Base-by-base conservation (phyloP, 2,888 invertebrate genomes). In the Dryocosmus kuriphilus region DNA sequence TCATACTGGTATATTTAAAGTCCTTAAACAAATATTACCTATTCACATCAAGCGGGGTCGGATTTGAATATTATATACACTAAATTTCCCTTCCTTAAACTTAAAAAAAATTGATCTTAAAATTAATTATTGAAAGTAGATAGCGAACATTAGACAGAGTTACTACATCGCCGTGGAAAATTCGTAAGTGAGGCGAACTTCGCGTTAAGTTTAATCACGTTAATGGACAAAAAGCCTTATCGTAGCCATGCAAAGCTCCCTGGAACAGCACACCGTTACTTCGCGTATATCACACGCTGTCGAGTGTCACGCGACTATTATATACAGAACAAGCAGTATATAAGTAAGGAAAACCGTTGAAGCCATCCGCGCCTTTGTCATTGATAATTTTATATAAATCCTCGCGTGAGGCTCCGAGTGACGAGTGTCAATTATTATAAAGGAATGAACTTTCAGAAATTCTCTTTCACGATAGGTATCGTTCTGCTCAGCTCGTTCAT, bases 191-290 rank as follows among this genome's bases (percentile, higher is more conserved):
- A 51, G 30, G 51, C 30, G 71, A 71, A 71, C n/a, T 67, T 46
- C 38, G 9, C 27, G 38, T 65, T 65, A 85, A 83, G 81, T 88
- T 88, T 89, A 89, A 90, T 90, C 86, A 89, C 86, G 87, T 87
- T 90, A 90, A 90, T 90, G 89, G 90, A 87, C 85, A 88, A 88
- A 89, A 87, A 86, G 83, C 85, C 85, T 88, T 84, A 85, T 85
- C 85, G 82, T 77, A 67, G 81, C 76, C 86, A 88, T 88, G 89
- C 88, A 86, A 89, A 85, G 86, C 83, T 22, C 19, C 74, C 74
- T 60, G 60, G 35, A 24, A 57, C 4, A 65, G 35, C 60, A 74
- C 71, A 32, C 9, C 30, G 30, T 51, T 71, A 55, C 51, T 71
- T 22, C n/a, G 27, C 30, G 27, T 71, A 71, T 71, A 71, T 46